These are phyloP conservation scores for Sialia sialis DNA, from an alignment of 2,113 vertebrate species.

Conservation along the genomic window DNA sequence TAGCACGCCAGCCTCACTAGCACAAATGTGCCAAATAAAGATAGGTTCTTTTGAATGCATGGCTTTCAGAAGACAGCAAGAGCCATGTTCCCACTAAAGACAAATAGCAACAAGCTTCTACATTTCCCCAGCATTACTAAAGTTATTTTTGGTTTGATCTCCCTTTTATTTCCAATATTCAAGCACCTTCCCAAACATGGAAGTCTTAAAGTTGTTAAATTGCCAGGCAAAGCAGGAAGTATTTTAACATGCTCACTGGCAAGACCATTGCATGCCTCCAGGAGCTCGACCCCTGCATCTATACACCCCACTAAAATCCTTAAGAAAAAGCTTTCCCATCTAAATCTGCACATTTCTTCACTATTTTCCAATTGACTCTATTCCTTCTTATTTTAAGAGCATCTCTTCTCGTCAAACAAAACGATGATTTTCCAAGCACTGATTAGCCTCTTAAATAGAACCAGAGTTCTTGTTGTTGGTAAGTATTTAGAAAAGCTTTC, in stretches of 20 bases:
- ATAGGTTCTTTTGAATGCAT: constrained; percentile 25
- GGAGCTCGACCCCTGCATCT: background rate
- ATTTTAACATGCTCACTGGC: constrained; percentile 48
- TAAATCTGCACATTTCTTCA: background rate
- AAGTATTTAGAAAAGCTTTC: background rate
- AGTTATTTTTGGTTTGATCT: background rate
- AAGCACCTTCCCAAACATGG: background rate
- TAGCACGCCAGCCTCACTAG: constrained; percentile 44
- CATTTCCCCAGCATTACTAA: background rate
- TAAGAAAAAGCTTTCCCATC: background rate
- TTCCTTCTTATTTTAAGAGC: background rate
- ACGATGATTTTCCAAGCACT: background rate
- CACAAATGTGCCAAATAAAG: constrained; percentile 62
- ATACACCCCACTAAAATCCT: background rate
- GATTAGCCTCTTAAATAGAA: background rate
- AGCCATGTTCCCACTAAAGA: background rate
- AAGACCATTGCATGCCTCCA: background rate
- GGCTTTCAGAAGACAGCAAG: constrained; percentile 25
- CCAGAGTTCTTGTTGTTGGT: background rate
- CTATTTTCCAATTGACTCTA: background rate
- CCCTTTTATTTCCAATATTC: constrained; percentile 13
- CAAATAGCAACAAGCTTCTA: background rate
- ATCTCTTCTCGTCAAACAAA: background rate
- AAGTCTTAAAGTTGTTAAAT: background rate
- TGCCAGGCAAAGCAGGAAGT: constrained; percentile 59